These are phyloP conservation scores for Andricus curvator DNA, from an alignment of 2,888 invertebrate species.

Conservation along the genomic window DNA sequence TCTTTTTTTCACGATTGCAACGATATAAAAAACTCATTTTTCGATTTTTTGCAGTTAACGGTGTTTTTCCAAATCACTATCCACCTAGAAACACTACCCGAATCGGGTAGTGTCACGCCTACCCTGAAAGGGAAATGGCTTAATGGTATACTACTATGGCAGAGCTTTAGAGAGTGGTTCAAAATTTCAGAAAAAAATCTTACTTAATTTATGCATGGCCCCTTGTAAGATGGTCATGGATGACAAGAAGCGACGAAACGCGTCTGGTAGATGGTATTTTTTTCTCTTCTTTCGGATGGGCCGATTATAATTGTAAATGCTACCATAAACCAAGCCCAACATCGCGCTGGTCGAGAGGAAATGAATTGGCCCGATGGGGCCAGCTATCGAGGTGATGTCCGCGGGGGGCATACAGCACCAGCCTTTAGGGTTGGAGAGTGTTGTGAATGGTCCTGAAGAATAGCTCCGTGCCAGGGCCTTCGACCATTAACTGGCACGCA, in stretches of 20 bases:
- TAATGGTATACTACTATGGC: too few relatives aligned
- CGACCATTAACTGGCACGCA: conserved; percentile 71
- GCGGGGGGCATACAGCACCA: conserved; percentile 64
- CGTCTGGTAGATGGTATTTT: conserved; percentile 4
- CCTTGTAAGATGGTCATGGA: not conserved
- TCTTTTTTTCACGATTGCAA: too few relatives aligned
- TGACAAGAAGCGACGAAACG: conserved; percentile 37
- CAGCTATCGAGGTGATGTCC: conserved; percentile 59
- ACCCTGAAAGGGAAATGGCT: too few relatives aligned
- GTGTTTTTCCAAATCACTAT: too few relatives aligned
- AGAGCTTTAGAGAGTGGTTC: too few relatives aligned
- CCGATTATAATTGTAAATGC: conserved; percentile 75
- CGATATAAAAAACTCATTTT: too few relatives aligned
- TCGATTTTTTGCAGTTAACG: too few relatives aligned
- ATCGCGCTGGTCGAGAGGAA: conserved; percentile 57
- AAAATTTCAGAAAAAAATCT: too few relatives aligned
- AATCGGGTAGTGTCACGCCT: too few relatives aligned
- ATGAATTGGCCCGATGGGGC: conserved; percentile 66
- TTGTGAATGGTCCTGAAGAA: conserved; percentile 74
- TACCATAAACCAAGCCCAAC: conserved; percentile 70
- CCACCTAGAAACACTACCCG: too few relatives aligned
- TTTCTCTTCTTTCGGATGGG: conserved; percentile 52
- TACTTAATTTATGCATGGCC: too few relatives aligned
- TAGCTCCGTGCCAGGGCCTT: conserved; percentile 61
- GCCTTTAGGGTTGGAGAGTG: conserved; percentile 58